A percentile compares a stretch with the other conserved stretches of the same genome.
These are phyloP conservation scores for Diaprepes abbreviatus DNA, from an alignment of 2,888 invertebrate genomes.

Conservation along the genomic window DNA sequence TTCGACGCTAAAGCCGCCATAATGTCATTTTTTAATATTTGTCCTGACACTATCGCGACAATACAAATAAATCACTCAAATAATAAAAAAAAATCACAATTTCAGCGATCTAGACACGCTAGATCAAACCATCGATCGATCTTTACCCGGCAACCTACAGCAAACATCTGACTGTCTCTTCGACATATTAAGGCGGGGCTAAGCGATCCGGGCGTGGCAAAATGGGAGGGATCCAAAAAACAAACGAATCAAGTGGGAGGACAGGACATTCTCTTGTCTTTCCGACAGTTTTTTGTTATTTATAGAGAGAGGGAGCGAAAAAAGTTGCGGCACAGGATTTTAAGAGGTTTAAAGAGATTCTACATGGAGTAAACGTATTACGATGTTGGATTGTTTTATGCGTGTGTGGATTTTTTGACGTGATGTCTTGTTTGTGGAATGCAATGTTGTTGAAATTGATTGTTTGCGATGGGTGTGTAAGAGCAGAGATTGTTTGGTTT, in stretches of 20 bases:
- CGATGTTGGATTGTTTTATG: conserved; percentile 47
- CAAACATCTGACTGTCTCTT: conserved; percentile 43
- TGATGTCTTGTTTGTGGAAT: conserved; percentile 63
- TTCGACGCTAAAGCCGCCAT: conserved; percentile 61
- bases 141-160: conserved; percentile 37
- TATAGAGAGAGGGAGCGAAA: conserved; percentile 60
- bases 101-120: conserved; percentile 24
- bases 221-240: conserved; percentile 52
- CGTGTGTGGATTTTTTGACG: conserved; percentile 56
- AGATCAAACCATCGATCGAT: conserved; percentile 48
- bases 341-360: conserved; percentile 49
- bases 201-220: conserved; percentile 50
- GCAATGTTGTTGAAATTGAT: conserved; percentile 46
- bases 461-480: conserved; percentile 44
- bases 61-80: conserved; percentile 26
- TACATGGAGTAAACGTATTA: conserved; percentile 55
- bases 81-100: neutral
- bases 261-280: conserved; percentile 29
- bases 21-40: conserved; percentile 33
- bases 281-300: conserved; percentile 57
- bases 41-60: neutral
- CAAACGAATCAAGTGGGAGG: conserved; percentile 59
- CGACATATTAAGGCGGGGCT: conserved; percentile 61
- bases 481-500: conserved; percentile 26
- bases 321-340: conserved; percentile 36